Percentiles rank a stretch among this genome's conserved stretches.
Evolutionary conservation across 2,113 vertebrate species (phyloP).

Genomic region (Periophthalmodon schlosseri): DNA sequence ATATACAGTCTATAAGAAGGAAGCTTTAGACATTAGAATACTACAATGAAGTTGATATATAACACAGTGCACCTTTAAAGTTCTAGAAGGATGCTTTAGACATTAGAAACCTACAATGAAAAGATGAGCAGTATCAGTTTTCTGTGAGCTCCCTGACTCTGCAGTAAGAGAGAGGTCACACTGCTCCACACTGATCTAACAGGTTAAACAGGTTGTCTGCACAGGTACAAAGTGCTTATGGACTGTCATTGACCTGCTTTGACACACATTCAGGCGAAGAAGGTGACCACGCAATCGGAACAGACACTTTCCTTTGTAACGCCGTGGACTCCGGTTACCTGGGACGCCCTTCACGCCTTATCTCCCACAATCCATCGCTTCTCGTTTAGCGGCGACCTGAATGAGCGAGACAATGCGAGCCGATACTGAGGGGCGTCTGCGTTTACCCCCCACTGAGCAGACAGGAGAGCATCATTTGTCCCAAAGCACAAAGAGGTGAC

Average conservation of each 20-base stretch:
- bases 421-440: conserved; percentile 49
- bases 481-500: conserved; percentile 53
- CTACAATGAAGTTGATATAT: too few species aligned
- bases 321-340: conserved; percentile 39
- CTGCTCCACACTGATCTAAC: background rate
- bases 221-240: background rate
- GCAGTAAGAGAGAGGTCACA: background rate
- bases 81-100: background rate
- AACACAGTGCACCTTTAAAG: background rate
- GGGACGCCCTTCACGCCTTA: conserved; percentile 58
- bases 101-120: background rate
- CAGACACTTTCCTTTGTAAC: conserved; percentile 2
- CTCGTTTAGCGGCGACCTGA: conserved; percentile 46
- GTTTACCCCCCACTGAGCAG: conserved; percentile 38
- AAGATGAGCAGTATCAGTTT: background rate
- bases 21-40: too few species aligned
- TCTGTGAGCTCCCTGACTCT: background rate
- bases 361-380: conserved; percentile 45
- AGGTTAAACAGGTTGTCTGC: background rate
- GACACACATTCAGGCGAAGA: background rate
- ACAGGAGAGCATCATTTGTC: conserved; percentile 58
- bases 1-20: too few species aligned
- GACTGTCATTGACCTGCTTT: conserved; percentile 1
- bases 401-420: conserved; percentile 61
- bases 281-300: background rate